Percentiles rank a stretch among this genome's conserved stretches.
Evolutionary conservation across 2,797 vertebrate species (phyloP).

Genomic region (Pipistrellus pygmaeus): DNA sequence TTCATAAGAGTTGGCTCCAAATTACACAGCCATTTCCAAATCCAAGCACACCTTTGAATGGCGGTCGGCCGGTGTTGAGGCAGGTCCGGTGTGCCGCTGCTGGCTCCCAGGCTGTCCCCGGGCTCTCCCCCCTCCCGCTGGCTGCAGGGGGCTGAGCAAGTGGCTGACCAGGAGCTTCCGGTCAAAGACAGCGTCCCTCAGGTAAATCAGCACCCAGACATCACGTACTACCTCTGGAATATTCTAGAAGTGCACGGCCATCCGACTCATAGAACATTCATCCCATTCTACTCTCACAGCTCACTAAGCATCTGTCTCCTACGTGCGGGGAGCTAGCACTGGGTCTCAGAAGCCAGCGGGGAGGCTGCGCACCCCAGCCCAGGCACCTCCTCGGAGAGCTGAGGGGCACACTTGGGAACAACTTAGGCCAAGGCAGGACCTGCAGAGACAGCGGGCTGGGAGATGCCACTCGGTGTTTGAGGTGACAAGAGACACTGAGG

Average conservation of each 20-base stretch:
- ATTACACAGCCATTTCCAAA: not conserved
- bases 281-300: not conserved
- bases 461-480: not conserved
- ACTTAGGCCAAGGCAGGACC: too few species aligned
- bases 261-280: not conserved
- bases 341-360: not conserved
- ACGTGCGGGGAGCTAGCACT: not conserved
- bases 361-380: too few species aligned
- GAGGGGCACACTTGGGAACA: not conserved
- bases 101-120: not conserved
- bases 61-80: not conserved
- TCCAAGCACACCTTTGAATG: not conserved
- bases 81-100: not conserved
- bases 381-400: too few species aligned
- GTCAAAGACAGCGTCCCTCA: not conserved
- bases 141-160: too few species aligned
- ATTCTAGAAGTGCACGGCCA: not conserved
- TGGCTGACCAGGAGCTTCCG: not conserved
- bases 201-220: not conserved
- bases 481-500: not conserved
- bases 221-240: not conserved
- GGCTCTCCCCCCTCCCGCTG: not conserved
- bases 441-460: not conserved
- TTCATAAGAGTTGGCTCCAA: not conserved
- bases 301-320: not conserved